Percentiles rank a stretch among this genome's conserved stretches.
Evolutionary conservation across 2,888 invertebrate genomes (phyloP).

Genomic region (Euspilapteryx auroguttella): DNA sequence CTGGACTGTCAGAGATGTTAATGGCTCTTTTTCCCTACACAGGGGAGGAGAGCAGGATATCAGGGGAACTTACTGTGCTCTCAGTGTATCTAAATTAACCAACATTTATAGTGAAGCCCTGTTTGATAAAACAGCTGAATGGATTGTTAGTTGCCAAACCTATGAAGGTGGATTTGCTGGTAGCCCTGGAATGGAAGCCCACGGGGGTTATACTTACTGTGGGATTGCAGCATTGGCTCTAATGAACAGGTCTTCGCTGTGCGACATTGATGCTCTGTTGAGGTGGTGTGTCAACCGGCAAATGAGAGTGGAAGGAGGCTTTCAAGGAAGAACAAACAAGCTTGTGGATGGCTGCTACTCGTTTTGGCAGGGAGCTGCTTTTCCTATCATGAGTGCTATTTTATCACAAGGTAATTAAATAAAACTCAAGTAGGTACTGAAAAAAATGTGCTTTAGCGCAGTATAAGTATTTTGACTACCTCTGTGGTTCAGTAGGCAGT

Average conservation of each 20-base stretch:
- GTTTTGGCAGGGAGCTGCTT: slow-evolving; percentile 96
- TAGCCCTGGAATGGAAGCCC: slow-evolving; percentile 88
- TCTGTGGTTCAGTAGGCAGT: no score
- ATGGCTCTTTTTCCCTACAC: slow-evolving; percentile 93
- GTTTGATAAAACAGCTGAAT: slow-evolving; percentile 85
- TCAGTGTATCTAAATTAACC: slow-evolving; percentile 85
- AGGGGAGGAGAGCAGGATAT: slow-evolving; percentile 92
- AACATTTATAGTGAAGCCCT: slow-evolving; percentile 75
- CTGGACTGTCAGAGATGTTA: slow-evolving; percentile 71
- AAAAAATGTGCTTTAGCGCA: no score
- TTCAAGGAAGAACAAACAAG: slow-evolving; percentile 97
- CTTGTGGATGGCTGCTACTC: slow-evolving; percentile 98
- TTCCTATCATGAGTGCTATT: slow-evolving; percentile 83
- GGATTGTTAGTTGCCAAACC: slow-evolving; percentile 95
- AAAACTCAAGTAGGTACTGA: no score
- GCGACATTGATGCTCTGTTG: slow-evolving; percentile 75
- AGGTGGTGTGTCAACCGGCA: slow-evolving; percentile 91
- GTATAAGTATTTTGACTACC: no score
- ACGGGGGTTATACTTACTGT: slow-evolving; percentile 99
- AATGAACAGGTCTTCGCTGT: slow-evolving; percentile 72
- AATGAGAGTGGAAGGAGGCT: slow-evolving; percentile 94
- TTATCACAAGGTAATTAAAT: slow-evolving; percentile 54
- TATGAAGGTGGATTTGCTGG: slow-evolving; percentile 99
- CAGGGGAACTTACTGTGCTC: slow-evolving; percentile 95
- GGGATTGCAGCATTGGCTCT: slow-evolving; percentile 88